These are phyloP conservation scores for Pyrgus malvae DNA, from an alignment of 2,888 invertebrate species.

Conservation along the genomic window DNA sequence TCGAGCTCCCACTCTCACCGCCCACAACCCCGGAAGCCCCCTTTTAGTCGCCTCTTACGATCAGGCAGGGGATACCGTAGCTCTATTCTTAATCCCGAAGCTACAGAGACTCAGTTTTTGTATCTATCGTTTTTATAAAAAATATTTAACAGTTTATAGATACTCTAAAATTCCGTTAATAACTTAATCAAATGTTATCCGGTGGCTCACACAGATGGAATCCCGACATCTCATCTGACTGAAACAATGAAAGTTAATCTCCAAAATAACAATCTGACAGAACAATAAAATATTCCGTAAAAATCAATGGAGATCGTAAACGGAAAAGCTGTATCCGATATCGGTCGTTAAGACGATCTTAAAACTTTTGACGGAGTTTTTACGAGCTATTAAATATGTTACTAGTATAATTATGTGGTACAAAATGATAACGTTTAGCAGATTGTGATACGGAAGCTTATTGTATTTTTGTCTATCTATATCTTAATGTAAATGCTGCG, in stretches of 20 bases:
- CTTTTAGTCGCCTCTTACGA: too few relatives aligned
- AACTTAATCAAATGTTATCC: neutral
- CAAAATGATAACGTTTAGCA: neutral
- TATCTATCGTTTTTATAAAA: too few relatives aligned
- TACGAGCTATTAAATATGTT: conserved; percentile 55
- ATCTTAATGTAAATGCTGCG: too few relatives aligned
- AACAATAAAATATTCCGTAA: conserved; percentile 40
- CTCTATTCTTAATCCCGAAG: too few relatives aligned
- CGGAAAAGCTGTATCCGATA: conserved; percentile 70
- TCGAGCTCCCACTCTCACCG: too few relatives aligned
- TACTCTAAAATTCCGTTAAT: neutral
- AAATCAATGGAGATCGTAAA: conserved; percentile 60
- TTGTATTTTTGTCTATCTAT: neutral
- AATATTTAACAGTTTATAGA: too few relatives aligned
- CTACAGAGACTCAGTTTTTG: too few relatives aligned
- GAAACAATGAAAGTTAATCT: conserved; percentile 63
- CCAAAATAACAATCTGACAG: conserved; percentile 28
- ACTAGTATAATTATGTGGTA: conserved; percentile 8
- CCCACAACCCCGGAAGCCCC: too few relatives aligned
- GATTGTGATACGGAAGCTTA: neutral
- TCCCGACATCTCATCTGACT: neutral
- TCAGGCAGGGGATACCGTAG: too few relatives aligned
- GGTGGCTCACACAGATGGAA: neutral
- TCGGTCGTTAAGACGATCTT: conserved; percentile 67
- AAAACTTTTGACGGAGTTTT: conserved; percentile 66